phyloP scores from a whole-genome alignment of 2,797 vertebrate genomes.

The Mastacembelus armatus region DNA sequence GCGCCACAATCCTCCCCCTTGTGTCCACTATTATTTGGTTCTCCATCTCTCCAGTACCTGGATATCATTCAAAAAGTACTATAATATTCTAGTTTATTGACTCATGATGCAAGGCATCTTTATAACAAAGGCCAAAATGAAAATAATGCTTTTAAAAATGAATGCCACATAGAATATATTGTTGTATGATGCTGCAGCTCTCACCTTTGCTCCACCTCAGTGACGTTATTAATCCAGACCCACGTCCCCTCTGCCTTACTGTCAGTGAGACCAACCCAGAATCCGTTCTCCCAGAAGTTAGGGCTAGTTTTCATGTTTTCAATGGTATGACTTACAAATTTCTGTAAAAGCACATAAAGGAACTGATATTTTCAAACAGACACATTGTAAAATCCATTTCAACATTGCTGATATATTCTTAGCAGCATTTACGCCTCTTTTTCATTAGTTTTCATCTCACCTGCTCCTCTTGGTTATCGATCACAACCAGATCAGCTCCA shows the following conservation, averaged over 20 bases:
- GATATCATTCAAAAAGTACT: no score
- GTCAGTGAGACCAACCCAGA: slow-evolving; percentile 67
- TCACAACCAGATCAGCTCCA: slow-evolving; percentile 57
- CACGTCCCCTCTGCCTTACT: slow-evolving; percentile 31
- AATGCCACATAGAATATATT: no score
- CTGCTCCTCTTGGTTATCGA: slow-evolving; percentile 60
- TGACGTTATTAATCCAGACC: slow-evolving; percentile 69
- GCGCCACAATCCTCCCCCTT: slow-evolving; percentile 38
- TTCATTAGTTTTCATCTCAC: slow-evolving; percentile 34
- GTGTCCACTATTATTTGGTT: slow-evolving; percentile 9
- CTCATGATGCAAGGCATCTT: no score
- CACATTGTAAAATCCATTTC: no score
- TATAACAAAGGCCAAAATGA: no score
- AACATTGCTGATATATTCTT: no score
- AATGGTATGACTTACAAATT: slow-evolving; percentile 29
- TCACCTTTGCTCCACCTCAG: slow-evolving; percentile 38
- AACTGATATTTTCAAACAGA: background rate
- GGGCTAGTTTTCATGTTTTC: accelerated
- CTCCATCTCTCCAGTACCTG: slow-evolving; percentile 56
- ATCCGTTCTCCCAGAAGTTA: background rate
- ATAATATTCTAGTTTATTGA: no score
- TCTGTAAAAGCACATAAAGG: slow-evolving; percentile 29
- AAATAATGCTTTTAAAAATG: background rate
- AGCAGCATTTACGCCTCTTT: no score
- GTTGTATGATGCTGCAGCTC: background rate